These are phyloP conservation scores for Hofmannophila pseudospretella DNA, from an alignment of 2,888 invertebrate species.

Conservation along the genomic window DNA sequence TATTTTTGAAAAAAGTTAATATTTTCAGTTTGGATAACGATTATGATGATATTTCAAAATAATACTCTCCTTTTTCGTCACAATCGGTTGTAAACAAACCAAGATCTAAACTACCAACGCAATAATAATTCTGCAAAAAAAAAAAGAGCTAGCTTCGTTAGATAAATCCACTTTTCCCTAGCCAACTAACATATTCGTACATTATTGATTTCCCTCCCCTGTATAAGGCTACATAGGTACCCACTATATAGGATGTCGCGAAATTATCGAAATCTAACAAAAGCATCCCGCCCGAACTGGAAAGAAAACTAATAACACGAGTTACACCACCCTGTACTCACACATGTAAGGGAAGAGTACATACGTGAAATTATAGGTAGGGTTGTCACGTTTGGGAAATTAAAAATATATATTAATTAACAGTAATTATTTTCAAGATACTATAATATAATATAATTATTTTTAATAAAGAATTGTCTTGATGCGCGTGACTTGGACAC, in stretches of 20 bases:
- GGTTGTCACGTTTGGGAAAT: too few relatives aligned
- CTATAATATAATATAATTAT: too few relatives aligned
- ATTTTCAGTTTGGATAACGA: too few relatives aligned
- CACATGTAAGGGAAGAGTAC: slow-evolving; percentile 23
- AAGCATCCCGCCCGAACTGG: slow-evolving; percentile 66
- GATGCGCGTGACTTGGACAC: too few relatives aligned
- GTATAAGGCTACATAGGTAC: slow-evolving; percentile 5
- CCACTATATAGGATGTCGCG: slow-evolving; percentile 45
- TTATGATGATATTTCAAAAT: too few relatives aligned
- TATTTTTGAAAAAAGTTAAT: too few relatives aligned
- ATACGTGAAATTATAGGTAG: slow-evolving; percentile 4
- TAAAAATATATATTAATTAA: too few relatives aligned
- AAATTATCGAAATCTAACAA: slow-evolving; percentile 78
- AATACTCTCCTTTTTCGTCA: too few relatives aligned
- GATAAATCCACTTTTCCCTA: slow-evolving; percentile 15
- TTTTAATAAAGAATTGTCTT: too few relatives aligned
- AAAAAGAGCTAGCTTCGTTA: slow-evolving; percentile 1
- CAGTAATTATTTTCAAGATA: too few relatives aligned
- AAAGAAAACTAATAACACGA: slow-evolving; percentile 77
- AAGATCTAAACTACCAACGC: too few relatives aligned
- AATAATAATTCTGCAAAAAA: slow-evolving; percentile 11
- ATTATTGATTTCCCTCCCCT: slow-evolving; percentile 50
- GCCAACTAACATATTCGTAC: slow-evolving; percentile 20
- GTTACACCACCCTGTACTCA: slow-evolving; percentile 45
- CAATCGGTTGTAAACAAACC: too few relatives aligned